Evolutionary conservation across 2,797 vertebrate genomes (phyloP).

Genomic region (Cirrhinus molitorella): DNA sequence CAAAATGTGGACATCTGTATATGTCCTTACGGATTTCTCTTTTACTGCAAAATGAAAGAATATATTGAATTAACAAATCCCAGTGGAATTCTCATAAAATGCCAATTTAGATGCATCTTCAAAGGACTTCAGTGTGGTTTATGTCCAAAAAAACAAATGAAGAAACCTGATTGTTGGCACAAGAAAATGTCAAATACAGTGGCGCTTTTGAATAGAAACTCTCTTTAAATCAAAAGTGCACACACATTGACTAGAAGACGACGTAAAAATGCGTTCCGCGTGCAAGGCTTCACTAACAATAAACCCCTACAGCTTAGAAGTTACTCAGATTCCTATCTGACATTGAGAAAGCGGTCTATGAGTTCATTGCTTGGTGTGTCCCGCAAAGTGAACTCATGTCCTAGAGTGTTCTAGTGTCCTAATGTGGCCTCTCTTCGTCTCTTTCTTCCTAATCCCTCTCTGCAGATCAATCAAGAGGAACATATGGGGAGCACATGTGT

Average conservation of each 20-base stretch:
- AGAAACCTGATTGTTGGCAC: conserved; percentile 6
- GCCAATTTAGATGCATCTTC: conserved; percentile 10
- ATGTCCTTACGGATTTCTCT: not conserved
- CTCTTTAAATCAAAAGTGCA: not conserved
- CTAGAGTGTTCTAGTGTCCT: conserved; percentile 31
- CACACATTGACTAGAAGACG: conserved; percentile 10
- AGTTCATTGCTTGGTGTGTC: conserved; percentile 40
- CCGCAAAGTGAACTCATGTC: conserved; percentile 38
- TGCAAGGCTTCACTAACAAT: conserved; percentile 16
- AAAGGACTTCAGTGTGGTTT: conserved; percentile 30
- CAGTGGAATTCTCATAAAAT: conserved; percentile 32
- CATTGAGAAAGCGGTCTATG: conserved; percentile 18
- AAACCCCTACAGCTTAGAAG: conserved; percentile 23
- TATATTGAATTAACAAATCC: conserved; percentile 14
- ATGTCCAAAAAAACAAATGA: conserved; percentile 25
- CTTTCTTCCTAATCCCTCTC: conserved; percentile 23
- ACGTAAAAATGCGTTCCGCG: conserved; percentile 1
- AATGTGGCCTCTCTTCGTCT: conserved; percentile 17
- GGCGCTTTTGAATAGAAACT: conserved; percentile 20
- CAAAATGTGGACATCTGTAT: not conserved
- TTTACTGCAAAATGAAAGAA: not conserved
- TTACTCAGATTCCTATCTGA: conserved; percentile 18
- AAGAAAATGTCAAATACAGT: not conserved
- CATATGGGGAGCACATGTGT: conserved; percentile 40
- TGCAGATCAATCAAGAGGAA: conserved; percentile 14